Percentiles rank a stretch among this genome's conserved stretches.
phyloP scores from a whole-genome alignment of 2,113 vertebrate genomes.

The Tauraco erythrolophus region DNA sequence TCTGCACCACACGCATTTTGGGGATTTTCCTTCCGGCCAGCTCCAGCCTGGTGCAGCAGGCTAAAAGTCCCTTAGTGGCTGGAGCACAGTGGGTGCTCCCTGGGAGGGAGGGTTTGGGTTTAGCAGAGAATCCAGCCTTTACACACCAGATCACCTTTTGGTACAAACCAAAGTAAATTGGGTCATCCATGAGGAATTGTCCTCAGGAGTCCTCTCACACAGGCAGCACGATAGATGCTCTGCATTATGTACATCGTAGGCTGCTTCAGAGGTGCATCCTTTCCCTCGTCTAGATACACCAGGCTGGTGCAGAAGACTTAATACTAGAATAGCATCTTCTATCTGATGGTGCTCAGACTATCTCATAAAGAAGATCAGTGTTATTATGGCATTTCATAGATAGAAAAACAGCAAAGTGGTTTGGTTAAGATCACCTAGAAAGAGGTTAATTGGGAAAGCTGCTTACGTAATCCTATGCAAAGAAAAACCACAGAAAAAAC shows the following conservation, averaged over 20 bases:
- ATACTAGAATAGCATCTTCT: too few species aligned
- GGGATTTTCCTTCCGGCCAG: background rate
- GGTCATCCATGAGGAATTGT: background rate
- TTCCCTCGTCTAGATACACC: background rate
- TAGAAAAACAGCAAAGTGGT: background rate
- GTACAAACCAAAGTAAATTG: background rate
- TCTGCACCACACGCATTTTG: rapidly evolving
- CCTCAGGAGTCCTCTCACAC: background rate
- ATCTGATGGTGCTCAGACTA: rapidly evolving
- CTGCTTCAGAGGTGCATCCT: background rate
- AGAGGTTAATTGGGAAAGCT: background rate
- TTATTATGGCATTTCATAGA: background rate
- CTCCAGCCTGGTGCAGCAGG: background rate
- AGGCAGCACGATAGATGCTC: background rate
- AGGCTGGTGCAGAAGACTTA: background rate
- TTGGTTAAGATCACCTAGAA: background rate
- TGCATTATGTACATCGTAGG: rapidly evolving
- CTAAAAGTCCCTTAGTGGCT: background rate
- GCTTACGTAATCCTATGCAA: background rate
- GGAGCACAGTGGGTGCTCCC: background rate
- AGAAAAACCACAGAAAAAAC: background rate
- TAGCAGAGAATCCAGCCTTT: background rate
- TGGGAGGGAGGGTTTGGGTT: background rate
- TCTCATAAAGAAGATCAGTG: background rate
- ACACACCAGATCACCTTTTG: background rate